Base-by-base conservation (phyloP, 2,888 invertebrate species). In the Eilema caniola region DNA sequence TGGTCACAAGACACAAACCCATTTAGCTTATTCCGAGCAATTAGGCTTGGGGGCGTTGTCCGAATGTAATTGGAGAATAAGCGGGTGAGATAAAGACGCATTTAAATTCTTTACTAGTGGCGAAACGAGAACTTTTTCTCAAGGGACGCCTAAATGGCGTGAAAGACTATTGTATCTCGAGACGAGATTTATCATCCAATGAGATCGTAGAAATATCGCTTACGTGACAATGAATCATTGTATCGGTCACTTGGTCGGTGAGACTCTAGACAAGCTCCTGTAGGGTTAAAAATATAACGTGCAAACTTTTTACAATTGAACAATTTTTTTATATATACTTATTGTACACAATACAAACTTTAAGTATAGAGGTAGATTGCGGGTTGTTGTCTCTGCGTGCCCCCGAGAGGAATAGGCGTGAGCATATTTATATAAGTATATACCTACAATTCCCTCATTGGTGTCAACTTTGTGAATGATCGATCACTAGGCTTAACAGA, bases 11-110 rank as follows among this genome's bases (percentile, higher is more conserved):
- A 77, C 80, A 77, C 78, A 83, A 80, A 83, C 82, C 88, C 89
- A 85, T 89, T 88, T 78, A 83, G 84, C 81, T 83, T 81, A 86
- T 87, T 84, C 80, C 72, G 73, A 84, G 70, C 88, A 87, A 88
- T 88, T 87, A 87, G 76, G 81, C 72, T 56, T 65, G 74, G 74
- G 84, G 84, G 85, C 86, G 81, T 81, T 73, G 86, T 61, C 85
- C 87, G 81, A 74, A 79, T 72, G 80, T 83, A 83, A 83, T 86
- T 83, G 82, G 57, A 79, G 71, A 81, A 74, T 71, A 75, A 82
- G 75, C 78, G 74, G 69, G 72, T 81, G 73, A 79, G 75, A 82
- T 77, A 77, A 78, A 78, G 77, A 75, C 62, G 70, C 69, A 75
- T 79, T 79, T 77, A 63, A 63, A 69, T 23, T 59, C 25, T 61